These are phyloP conservation scores for Acropora tenuis DNA, from an alignment of 64 coral and sea anemone species.

Conservation along the genomic window DNA sequence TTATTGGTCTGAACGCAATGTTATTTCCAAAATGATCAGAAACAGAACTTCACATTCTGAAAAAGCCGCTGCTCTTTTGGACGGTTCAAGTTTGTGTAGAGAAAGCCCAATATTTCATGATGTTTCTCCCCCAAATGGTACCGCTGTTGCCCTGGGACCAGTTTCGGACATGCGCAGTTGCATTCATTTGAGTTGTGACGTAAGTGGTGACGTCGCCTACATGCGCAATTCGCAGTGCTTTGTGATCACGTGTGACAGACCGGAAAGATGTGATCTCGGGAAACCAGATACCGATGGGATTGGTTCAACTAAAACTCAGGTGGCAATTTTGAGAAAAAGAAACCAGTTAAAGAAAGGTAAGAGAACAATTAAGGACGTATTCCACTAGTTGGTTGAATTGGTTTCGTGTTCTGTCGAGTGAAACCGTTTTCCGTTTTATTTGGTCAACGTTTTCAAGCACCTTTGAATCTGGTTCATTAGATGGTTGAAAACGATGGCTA, in stretches of 20 bases:
- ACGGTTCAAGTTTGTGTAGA: neutral
- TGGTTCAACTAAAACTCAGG: neutral
- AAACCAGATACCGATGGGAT: neutral
- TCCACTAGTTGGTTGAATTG: too few species aligned
- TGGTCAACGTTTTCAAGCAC: too few species aligned
- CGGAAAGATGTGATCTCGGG: neutral
- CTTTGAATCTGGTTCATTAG: too few species aligned
- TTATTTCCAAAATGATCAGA: neutral
- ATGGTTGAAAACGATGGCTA: too few species aligned
- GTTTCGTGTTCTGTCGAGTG: too few species aligned
- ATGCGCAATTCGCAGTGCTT: constrained; percentile 69
- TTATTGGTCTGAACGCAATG: too few species aligned
- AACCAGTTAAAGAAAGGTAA: neutral
- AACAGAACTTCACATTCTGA: neutral
- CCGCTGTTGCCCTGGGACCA: neutral
- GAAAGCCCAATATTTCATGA: neutral
- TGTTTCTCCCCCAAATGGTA: constrained; percentile 10
- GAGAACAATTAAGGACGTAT: neutral
- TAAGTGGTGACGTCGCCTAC: constrained; percentile 68
- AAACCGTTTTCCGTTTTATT: too few species aligned
- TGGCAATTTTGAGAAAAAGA: constrained; percentile 28
- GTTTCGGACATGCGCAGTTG: constrained; percentile 34
- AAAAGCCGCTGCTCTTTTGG: too few species aligned
- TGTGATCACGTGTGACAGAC: constrained; percentile 54
- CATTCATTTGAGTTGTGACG: constrained; percentile 47